Conservation (phyloP, 2,113 vertebrate species). For the Micronycteris hirsuta region DNA sequence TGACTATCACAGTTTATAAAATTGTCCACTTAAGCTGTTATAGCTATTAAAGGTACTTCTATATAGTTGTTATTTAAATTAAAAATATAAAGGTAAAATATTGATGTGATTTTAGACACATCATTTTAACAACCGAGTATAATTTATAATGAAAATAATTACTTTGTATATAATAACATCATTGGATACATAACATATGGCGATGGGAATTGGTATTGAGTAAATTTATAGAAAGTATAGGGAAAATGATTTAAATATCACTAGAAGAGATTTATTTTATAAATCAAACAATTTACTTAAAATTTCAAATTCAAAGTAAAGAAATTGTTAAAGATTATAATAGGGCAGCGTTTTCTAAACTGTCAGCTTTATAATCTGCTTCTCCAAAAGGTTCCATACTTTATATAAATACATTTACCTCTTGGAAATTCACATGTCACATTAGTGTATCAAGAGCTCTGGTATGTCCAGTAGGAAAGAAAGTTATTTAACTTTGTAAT, state of each 20-base stretch:
- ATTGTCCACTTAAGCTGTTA: not conserved
- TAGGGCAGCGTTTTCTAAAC: not conserved
- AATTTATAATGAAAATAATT: not conserved
- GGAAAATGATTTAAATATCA: not conserved
- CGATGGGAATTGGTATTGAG: not conserved
- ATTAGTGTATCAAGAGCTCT: not conserved
- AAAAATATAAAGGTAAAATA: not conserved
- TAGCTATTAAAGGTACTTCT: slow-evolving; percentile 21
- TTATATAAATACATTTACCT: not conserved
- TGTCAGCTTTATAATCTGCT: not conserved
- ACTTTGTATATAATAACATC: not conserved
- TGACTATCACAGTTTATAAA: not conserved
- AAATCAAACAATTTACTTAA: not conserved
- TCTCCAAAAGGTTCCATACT: not conserved
- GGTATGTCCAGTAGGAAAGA: not conserved
- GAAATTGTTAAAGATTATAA: not conserved
- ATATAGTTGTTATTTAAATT: not conserved
- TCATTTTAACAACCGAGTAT: not conserved
- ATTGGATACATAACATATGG: not conserved
- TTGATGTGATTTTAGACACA: not conserved
- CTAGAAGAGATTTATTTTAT: not conserved
- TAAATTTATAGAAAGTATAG: not conserved
- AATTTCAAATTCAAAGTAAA: not conserved
- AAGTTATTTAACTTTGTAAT: not conserved
- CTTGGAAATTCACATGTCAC: not conserved